Evolutionary conservation across 2,797 vertebrate genomes (phyloP).

Genomic region (Spinus pinus): DNA sequence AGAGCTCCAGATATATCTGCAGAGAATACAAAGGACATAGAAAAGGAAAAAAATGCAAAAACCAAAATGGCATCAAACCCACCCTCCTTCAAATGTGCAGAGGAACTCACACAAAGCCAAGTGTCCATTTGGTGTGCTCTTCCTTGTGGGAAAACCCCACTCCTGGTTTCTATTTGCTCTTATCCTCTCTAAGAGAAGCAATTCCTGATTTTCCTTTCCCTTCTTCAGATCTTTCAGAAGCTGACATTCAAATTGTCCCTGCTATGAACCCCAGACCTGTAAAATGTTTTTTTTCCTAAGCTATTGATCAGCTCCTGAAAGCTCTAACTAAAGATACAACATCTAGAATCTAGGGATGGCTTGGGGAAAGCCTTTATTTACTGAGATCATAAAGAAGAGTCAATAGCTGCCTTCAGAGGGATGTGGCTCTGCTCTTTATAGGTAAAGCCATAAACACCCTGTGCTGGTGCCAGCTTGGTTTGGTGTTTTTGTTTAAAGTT

Average conservation of each 20-base stretch:
- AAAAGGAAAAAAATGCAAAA: not conserved
- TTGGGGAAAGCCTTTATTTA: not conserved
- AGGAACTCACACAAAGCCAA: not conserved
- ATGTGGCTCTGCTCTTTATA: not conserved
- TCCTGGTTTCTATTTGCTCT: not conserved
- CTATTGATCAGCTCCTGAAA: not conserved
- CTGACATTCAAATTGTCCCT: not conserved
- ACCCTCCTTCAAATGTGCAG: not conserved
- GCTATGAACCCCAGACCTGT: not conserved
- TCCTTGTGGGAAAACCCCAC: accelerated
- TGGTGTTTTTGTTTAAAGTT: not conserved
- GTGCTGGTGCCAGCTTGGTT: not conserved
- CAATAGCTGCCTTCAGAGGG: not conserved
- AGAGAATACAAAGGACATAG: not conserved
- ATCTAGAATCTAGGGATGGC: not conserved
- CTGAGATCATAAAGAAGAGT: not conserved
- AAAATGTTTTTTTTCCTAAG: not conserved
- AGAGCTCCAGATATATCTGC: not conserved
- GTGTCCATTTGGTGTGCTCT: not conserved
- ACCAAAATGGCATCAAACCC: not conserved
- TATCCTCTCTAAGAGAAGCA: not conserved
- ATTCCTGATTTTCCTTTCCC: not conserved
- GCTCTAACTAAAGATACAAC: not conserved
- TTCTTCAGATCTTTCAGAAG: not conserved
- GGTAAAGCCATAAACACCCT: not conserved